These are phyloP conservation scores for Druon quercuslanigerum DNA, from an alignment of 1,140 invertebrate genomes.

Conservation along the genomic window DNA sequence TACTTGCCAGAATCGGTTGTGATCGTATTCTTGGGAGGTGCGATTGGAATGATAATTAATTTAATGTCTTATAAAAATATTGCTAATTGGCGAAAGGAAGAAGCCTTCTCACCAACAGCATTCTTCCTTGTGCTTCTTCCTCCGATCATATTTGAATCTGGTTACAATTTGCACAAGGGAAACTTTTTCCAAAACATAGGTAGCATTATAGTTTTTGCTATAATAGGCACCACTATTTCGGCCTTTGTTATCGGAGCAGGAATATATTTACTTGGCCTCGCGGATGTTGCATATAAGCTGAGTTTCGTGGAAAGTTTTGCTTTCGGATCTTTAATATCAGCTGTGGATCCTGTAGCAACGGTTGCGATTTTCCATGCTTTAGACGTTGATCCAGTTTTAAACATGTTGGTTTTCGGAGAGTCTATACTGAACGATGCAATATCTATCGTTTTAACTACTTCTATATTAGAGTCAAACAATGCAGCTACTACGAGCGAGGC, in stretches of 20 bases:
- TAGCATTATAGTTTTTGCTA: conserved; percentile 95
- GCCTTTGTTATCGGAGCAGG: conserved; percentile 96
- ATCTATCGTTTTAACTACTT: conserved; percentile 96
- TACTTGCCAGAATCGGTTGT: conserved; percentile 98
- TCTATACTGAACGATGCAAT: conserved; percentile 99
- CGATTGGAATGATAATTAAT: conserved; percentile 94
- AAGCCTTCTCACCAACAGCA: conserved; percentile 96
- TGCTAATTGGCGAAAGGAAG: conserved; percentile 96
- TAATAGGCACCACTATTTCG: conserved; percentile 96
- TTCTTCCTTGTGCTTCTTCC: conserved; percentile 98
- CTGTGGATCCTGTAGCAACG: conserved; percentile 98
- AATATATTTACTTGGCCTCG: conserved; percentile 94
- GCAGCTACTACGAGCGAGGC: conserved; percentile 84
- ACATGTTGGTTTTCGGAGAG: conserved; percentile 99
- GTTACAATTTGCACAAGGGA: conserved; percentile 98
- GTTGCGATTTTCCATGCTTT: conserved; percentile 98
- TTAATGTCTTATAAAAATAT: conserved; percentile 93
- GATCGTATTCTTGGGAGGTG: conserved; percentile 95
- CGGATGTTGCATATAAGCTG: conserved; percentile 91
- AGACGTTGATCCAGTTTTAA: conserved; percentile 95
- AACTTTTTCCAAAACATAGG: conserved; percentile 99
- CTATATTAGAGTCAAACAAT: conserved; percentile 86
- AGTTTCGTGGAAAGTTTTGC: conserved; percentile 98
- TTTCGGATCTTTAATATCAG: conserved; percentile 98
- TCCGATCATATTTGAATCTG: conserved; percentile 99